Evolutionary conservation across 1,140 invertebrate genomes (phyloP), one percentile per base, ranked within the genome.

Genomic region (Drosophila cardini): DNA sequence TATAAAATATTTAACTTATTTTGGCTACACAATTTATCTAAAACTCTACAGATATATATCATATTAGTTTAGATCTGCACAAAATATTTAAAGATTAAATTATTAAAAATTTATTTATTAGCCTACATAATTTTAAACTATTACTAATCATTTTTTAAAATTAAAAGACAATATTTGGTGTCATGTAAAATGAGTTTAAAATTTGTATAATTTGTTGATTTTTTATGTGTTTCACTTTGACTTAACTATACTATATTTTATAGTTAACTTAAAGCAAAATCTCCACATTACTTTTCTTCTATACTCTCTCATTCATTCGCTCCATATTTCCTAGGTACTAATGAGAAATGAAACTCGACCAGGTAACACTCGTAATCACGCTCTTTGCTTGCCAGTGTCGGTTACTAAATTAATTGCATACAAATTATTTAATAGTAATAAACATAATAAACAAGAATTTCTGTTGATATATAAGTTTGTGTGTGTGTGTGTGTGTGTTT

Each of bases 341-440:
- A 86, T 85, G 78, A 87, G 76, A 62, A 86, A 70, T 63, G 67
- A 72, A 86, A 78, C 67, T 72, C 48, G 78, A 53, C 60, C 63
- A 68, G 53, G 67, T 52, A 43, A 67, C 42, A 11, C 16, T 58
- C 55, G 69, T 72, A 85, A 78, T 82, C 82, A 84, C 69, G 57
- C 50, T 65, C 32, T 52, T 64, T 56, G 45, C 53, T 63, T 43
- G 72, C 53, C 62, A 18, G 65, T 70, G 65, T 57, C 38, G 67
- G 63, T 70, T 63, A 70, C 72, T 83, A 87, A 87, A 87, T 87
- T 89, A 87, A 87, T 87, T 87, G 84, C 83, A 87, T 87, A 87
- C 84, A 87, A 87, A 87, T 87, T 87, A 89, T 87, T 87, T 87
- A 87, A 87, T 86, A 87, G 83, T 89, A 87, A 87, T 87, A 89